Evolutionary conservation across 37 sponge, comb jelly and placozoan genomes (phyloP).

Genomic region (Chondrosia reniformis): DNA sequence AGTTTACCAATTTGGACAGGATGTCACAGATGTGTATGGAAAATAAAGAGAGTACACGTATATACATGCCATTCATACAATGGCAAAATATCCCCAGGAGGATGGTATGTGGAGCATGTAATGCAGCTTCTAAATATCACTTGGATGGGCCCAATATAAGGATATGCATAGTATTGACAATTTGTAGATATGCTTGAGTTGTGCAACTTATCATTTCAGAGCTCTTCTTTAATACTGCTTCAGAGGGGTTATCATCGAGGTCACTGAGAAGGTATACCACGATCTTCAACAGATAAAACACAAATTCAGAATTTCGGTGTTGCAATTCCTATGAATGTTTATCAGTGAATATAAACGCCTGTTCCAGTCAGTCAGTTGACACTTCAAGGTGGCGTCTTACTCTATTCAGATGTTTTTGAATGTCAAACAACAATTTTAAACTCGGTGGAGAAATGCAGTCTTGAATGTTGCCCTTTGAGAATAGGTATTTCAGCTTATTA

Average conservation of each 20-base stretch:
- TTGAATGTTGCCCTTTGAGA: too few relatives aligned
- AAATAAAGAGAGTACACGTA: too few relatives aligned
- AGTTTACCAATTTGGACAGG: too few relatives aligned
- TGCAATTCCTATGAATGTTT: not conserved
- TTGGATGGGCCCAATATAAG: too few relatives aligned
- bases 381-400: not conserved
- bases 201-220: conserved; percentile 12
- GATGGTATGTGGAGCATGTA: not conserved
- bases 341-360: not conserved
- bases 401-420: conserved; percentile 7
- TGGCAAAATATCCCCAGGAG: too few relatives aligned
- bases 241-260: not conserved
- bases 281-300: not conserved
- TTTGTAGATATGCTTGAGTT: not conserved
- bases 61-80: too few relatives aligned
- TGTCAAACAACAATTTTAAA: not conserved
- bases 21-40: too few relatives aligned
- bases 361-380: not conserved
- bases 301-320: not conserved
- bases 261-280: not conserved
- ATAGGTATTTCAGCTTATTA: not conserved
- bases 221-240: not conserved
- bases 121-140: too few relatives aligned
- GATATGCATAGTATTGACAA: too few relatives aligned
- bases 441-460: not conserved